phyloP scores from a whole-genome alignment of 2,888 invertebrate species.

The Lasioglossum malachurum region DNA sequence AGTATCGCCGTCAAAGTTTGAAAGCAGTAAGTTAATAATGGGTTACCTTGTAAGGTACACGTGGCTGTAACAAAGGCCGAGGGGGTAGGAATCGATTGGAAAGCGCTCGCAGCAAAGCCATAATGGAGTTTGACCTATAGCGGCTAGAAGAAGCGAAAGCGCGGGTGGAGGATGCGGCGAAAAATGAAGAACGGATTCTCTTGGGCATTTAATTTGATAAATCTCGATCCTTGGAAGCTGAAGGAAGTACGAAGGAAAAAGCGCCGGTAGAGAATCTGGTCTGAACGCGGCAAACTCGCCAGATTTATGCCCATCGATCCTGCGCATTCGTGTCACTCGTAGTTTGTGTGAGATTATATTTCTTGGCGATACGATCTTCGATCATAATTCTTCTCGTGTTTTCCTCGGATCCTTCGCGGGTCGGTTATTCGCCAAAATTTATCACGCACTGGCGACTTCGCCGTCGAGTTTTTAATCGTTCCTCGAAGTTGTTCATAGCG shows the following conservation, averaged over 20 bases:
- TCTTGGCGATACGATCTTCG: conserved; percentile 20
- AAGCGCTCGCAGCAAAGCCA: neutral
- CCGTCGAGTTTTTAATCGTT: neutral
- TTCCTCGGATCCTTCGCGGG: neutral
- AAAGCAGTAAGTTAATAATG: conserved; percentile 49
- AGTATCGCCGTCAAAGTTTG: conserved; percentile 20
- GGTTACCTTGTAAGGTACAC: conserved; percentile 41
- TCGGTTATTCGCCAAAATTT: conserved; percentile 5
- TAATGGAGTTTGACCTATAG: conserved; percentile 6
- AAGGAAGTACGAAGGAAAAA: neutral
- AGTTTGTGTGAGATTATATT: conserved; percentile 27
- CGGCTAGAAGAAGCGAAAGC: neutral
- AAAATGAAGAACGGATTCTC: neutral
- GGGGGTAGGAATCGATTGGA: conserved; percentile 35
- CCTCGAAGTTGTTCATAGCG: neutral
- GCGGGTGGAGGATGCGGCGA: neutral
- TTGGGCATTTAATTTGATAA: conserved; percentile 25
- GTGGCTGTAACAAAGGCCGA: conserved; percentile 50
- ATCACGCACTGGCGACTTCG: neutral
- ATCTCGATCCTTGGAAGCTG: neutral
- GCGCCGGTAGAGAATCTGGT: neutral
- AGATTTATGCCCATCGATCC: conserved; percentile 18
- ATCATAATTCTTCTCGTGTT: conserved; percentile 29
- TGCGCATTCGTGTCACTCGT: conserved; percentile 21
- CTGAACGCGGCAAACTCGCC: neutral